phyloP scores from a whole-genome alignment of 2,888 invertebrate species.

The Apodemia zela region DNA sequence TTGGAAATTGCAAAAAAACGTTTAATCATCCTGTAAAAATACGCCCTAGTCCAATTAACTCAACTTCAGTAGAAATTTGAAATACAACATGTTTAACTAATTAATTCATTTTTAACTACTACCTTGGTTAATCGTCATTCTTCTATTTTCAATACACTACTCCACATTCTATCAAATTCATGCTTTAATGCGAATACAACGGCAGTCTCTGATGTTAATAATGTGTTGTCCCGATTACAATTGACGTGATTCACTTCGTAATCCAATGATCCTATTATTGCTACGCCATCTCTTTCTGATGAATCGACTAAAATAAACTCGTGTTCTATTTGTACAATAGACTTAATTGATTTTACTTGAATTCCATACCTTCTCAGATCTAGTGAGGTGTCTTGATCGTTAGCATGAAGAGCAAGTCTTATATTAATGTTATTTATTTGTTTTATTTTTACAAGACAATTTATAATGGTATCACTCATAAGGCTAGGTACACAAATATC shows the following conservation, averaged over 20 bases:
- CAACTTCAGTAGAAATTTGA: not conserved
- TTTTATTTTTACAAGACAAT: conserved; percentile 45
- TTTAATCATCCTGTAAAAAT: too few relatives aligned
- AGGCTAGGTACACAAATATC: conserved; percentile 57
- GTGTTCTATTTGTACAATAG: conserved; percentile 46
- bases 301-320: conserved; percentile 58
- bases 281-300: conserved; percentile 43
- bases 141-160: not conserved
- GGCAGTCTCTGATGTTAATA: conserved; percentile 48
- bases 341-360: conserved; percentile 48
- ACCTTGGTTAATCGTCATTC: conserved; percentile 10
- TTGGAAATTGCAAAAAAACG: not conserved
- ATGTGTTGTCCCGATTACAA: conserved; percentile 46
- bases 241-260: conserved; percentile 45
- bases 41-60: not conserved
- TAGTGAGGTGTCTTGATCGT: conserved; percentile 38
- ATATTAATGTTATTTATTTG: conserved; percentile 43
- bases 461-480: conserved; percentile 45
- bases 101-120: not conserved
- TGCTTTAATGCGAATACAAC: conserved; percentile 43
- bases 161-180: conserved; percentile 60
- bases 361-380: conserved; percentile 45
- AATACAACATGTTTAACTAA: not conserved
- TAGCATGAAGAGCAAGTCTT: conserved; percentile 49
- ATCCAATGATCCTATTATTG: conserved; percentile 52